Base-by-base conservation (phyloP, 2,888 invertebrate genomes). In the Orthosia cruda region DNA sequence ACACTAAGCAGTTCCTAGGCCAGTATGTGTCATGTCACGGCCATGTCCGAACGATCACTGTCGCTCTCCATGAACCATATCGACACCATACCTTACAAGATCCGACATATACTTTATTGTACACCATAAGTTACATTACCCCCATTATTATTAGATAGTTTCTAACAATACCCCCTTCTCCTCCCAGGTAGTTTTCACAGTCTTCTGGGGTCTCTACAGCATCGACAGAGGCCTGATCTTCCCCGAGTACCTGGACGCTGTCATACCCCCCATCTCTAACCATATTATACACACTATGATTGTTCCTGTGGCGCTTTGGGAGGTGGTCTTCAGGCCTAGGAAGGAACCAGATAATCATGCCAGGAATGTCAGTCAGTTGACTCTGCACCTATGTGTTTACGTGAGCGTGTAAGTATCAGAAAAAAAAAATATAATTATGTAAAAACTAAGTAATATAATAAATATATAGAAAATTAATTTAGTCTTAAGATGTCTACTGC, bases 211-310 rank as follows among this genome's bases (percentile, higher is more conserved):
- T 0, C 47, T 96, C 13, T 96, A 89, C 73, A 5, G 81, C 0
- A 92, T 92, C 61, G 93, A 96, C 71, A 91, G 93, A 72, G 80
- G 80, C 0, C 90, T 96, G 0, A 92, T 96, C 3, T 93, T 91
- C 66, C 96, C 96, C 0, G 81, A 82, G 0, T 92, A 88, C 47
- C 75, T 92, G 0, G 95, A 96, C 52, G 85, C 89, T 18, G 76
- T 94, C 0, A 81, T 96, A 9, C 89, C 91, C 0, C 79, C 86
- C 0, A 74, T 89, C 0, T 92, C 93, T 0, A 96, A 96, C 74
- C 96, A 96, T 16, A 89, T 96, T 0, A 90, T 96, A 18, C 96
- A 96, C 23, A 94, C 96, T 0, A 81, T 90, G 5, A 94, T 96
- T 7, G 74, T 95, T 0, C 94, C 94, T 0, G 83, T 95, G 0